Conservation (phyloP, 2,113 vertebrate species). For the Albula goreensis region DNA sequence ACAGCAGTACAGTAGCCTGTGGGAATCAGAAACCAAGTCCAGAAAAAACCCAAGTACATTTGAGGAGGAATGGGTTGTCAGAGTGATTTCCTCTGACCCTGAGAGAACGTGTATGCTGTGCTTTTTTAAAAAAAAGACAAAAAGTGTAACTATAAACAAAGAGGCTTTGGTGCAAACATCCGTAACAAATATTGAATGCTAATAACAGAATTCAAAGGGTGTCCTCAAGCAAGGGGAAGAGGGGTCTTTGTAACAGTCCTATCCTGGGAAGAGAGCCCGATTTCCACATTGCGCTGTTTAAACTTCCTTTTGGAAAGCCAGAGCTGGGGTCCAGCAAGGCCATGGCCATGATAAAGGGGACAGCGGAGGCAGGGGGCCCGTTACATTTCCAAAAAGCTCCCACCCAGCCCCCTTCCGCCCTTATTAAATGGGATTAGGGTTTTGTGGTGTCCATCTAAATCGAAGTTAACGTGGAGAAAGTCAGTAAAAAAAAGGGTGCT, state of each 20-base stretch:
- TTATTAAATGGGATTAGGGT: background rate
- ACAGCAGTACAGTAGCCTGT: background rate
- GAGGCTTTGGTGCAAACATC: background rate
- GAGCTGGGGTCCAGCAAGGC: background rate
- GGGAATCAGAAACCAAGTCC: background rate
- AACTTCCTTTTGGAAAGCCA: background rate
- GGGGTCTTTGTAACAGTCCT: background rate
- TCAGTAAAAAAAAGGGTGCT: background rate
- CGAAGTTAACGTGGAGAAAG: background rate
- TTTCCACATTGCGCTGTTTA: background rate
- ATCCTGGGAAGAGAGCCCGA: background rate
- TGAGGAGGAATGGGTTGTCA: conserved; percentile 8
- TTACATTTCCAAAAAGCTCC: background rate
- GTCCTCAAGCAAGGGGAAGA: background rate
- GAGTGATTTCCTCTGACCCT: background rate
- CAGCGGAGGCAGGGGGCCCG: background rate
- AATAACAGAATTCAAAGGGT: background rate
- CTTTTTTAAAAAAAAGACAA: background rate
- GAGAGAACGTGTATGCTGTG: background rate
- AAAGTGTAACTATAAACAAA: background rate
- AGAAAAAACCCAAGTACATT: background rate
- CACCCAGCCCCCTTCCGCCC: too few relatives aligned
- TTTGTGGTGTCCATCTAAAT: background rate
- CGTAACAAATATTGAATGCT: background rate
- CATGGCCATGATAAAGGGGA: background rate